Conservation (phyloP, 2,888 invertebrate species). For the Drosophila quasianomalipes region DNA sequence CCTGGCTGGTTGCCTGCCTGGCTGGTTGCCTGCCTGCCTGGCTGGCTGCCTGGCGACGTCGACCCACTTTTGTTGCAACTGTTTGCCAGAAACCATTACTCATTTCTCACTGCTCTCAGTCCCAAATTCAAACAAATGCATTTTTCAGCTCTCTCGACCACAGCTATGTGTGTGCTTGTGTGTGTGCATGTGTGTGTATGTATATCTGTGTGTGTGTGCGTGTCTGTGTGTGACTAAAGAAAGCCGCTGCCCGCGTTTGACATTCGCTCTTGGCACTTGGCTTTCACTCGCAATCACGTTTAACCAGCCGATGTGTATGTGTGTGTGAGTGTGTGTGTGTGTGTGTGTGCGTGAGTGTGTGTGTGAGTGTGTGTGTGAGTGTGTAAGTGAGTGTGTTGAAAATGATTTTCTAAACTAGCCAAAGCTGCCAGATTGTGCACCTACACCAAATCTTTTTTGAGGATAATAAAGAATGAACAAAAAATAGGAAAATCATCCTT, state of each 20-base stretch:
- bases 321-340: neutral
- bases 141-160: constrained; percentile 70
- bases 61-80: constrained; percentile 67
- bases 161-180: constrained; percentile 45
- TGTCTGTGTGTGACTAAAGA: constrained; percentile 52
- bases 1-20: neutral
- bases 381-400: constrained; percentile 1
- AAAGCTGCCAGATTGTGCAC: constrained; percentile 14
- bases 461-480: neutral
- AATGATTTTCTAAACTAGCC: constrained; percentile 52
- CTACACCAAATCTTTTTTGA: neutral
- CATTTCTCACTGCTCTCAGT: constrained; percentile 47
- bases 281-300: constrained; percentile 73
- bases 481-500: neutral
- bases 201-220: constrained; percentile 17
- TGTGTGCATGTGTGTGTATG: constrained; percentile 21
- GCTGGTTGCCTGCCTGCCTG: neutral
- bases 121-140: constrained; percentile 79
- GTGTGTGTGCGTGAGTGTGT: neutral
- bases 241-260: constrained; percentile 53
- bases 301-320: constrained; percentile 6
- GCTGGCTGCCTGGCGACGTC: constrained; percentile 48
- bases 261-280: constrained; percentile 70
- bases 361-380: neutral
- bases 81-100: constrained; percentile 60